Conservation (phyloP, 2,888 invertebrate genomes). For the Epiblema foenella region DNA sequence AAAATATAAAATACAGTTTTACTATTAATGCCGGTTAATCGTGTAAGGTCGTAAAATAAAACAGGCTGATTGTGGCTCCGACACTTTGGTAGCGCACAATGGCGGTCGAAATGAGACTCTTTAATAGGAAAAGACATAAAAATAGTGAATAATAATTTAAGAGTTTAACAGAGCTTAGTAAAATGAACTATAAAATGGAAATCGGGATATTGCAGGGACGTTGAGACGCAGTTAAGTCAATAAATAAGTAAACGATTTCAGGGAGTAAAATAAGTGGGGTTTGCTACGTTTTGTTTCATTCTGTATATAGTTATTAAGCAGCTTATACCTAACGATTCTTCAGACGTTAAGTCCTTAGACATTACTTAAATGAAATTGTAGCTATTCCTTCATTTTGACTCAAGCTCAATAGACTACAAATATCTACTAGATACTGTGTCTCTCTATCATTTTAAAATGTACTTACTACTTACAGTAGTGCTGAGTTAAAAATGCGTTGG, state of each 20-base stretch:
- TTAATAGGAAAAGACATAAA: constrained; percentile 42
- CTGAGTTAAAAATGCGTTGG: no score
- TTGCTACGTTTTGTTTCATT: not conserved
- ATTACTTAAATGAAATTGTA: not conserved
- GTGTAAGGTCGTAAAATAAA: constrained; percentile 40
- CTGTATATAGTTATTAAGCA: not conserved
- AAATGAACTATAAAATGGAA: constrained; percentile 43
- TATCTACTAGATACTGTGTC: no score
- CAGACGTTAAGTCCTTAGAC: not conserved
- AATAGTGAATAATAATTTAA: constrained; percentile 42
- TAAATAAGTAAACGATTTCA: constrained; percentile 17
- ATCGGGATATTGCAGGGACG: constrained; percentile 31
- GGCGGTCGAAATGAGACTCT: constrained; percentile 30
- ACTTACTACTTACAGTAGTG: no score
- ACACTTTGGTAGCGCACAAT: constrained; percentile 42
- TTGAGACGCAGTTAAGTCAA: constrained; percentile 29
- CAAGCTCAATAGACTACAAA: no score
- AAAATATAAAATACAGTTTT: constrained; percentile 44
- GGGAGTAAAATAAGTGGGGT: not conserved
- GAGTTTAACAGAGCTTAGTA: constrained; percentile 40
- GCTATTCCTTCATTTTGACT: no score
- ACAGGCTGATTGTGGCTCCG: constrained; percentile 35
- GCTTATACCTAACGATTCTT: not conserved
- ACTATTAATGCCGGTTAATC: constrained; percentile 43
- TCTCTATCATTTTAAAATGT: no score